phyloP scores from a whole-genome alignment of 2,888 invertebrate species.

The Myopa tessellatipennis region DNA sequence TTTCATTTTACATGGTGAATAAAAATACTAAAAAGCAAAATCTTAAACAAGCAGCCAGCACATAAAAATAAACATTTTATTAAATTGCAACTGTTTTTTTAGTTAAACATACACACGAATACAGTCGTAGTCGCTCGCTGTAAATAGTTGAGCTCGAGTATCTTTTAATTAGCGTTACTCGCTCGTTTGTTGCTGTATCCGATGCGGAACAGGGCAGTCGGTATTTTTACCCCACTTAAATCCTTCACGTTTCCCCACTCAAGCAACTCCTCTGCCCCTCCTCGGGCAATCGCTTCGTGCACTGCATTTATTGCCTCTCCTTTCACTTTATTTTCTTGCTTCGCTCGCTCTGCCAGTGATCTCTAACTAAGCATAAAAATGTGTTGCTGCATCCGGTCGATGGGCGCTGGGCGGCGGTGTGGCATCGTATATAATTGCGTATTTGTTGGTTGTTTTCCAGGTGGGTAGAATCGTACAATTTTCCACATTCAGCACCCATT shows the following conservation, averaged over 20 bases:
- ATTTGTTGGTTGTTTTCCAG: constrained; percentile 58
- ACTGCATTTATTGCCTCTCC: constrained; percentile 4
- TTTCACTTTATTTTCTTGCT: not conserved
- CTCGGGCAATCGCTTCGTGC: not conserved
- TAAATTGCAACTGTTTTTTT: constrained; percentile 16
- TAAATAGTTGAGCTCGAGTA: constrained; percentile 52
- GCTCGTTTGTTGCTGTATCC: constrained; percentile 43
- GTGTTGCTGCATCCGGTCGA: not conserved
- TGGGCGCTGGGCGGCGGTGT: not conserved
- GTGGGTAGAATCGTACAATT: constrained; percentile 56
- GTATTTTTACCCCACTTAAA: not conserved
- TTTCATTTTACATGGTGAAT: constrained; percentile 31
- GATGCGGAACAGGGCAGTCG: not conserved
- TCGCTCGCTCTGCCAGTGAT: not conserved
- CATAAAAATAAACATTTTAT: constrained; percentile 29
- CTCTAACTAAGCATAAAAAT: constrained; percentile 28
- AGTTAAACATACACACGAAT: not conserved
- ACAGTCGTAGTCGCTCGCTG: not conserved
- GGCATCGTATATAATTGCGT: not conserved
- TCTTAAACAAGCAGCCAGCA: not conserved
- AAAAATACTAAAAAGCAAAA: constrained; percentile 11
- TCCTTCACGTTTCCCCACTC: not conserved
- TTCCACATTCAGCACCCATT: constrained; percentile 27
- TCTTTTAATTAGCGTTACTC: constrained; percentile 64
- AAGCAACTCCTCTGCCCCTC: too few species aligned